Percentiles rank a stretch among this genome's conserved stretches.
Conservation (phyloP, 2,113 vertebrate species). For the Sylvietta virens region DNA sequence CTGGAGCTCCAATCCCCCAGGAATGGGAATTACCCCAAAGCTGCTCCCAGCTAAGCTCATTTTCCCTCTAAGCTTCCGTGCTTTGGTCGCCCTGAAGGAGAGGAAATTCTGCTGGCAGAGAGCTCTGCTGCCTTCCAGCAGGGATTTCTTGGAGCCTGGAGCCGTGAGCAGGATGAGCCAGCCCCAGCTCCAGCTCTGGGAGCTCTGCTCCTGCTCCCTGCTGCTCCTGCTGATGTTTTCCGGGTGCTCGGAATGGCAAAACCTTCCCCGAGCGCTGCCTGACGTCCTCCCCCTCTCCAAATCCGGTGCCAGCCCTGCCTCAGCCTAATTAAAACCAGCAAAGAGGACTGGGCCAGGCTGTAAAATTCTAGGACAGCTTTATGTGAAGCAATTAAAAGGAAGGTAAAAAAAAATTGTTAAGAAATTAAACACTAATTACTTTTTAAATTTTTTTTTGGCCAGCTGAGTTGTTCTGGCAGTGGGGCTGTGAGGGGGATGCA, state of each 20-base stretch:
- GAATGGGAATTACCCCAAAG: background rate
- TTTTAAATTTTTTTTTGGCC: background rate
- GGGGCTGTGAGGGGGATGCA: constrained; percentile 50
- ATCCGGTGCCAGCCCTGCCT: constrained; percentile 70
- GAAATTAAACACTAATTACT: constrained; percentile 80
- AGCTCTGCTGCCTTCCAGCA: background rate
- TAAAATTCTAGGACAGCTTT: constrained; percentile 81
- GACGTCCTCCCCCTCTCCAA: background rate
- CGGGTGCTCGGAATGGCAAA: constrained; percentile 21
- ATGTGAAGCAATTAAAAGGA: constrained; percentile 78
- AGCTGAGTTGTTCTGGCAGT: constrained; percentile 56
- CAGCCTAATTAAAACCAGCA: constrained; percentile 77
- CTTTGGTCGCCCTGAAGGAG: background rate
- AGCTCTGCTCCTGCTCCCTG: background rate
- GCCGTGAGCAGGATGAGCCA: accelerated
- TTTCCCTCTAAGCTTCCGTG: background rate
- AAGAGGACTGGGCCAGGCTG: constrained; percentile 68
- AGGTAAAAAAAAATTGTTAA: constrained; percentile 76
- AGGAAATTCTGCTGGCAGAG: background rate
- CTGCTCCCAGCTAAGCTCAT: background rate
- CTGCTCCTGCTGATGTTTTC: background rate
- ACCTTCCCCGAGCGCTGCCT: background rate
- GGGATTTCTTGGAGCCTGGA: background rate
- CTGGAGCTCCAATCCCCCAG: background rate
- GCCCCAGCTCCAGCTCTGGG: background rate